Base-by-base conservation (phyloP, 2,888 invertebrate species). In the Acleris emargana region DNA sequence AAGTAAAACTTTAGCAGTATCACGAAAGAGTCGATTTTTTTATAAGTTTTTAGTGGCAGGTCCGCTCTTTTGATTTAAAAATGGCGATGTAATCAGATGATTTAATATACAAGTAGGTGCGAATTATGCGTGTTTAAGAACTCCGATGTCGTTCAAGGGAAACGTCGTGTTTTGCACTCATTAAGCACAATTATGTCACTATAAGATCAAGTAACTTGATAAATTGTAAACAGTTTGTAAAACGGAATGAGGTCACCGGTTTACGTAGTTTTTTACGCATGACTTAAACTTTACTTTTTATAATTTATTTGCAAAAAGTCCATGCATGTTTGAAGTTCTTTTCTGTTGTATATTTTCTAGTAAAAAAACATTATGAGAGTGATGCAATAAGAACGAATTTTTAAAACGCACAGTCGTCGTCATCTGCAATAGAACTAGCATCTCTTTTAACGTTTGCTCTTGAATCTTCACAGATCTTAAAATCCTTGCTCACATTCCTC, bases 61-160 rank as follows among this genome's bases (percentile, higher is more conserved):
- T 13, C 38, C 4, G 38, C 4, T 38, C 38, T 13, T 38, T 38
- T 13, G 3, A 38, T 13, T 11, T 38, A 38, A 13, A 13, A 38
- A 38, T 0, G 13, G 13, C 38, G 4, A 13, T 38, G 9, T 38
- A 13, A n/a, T 13, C 4, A 22, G 17, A 57, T 45, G 57, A 74
- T 76, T 77, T 75, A 76, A 73, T 74, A 79, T 79, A 73, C 73
- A 82, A 82, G 83, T 76, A 82, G 76, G 80, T 75, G 81, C 72
- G 68, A 83, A 82, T 80, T 79, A 59, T 54, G 54, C 58, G 28
- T 50, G 54, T 52, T 54, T 59, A 60, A 64, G 43, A 60, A 55
- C 28, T 22, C 52, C 47, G 54, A 53, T 52, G 73, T 73, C 62
- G 72, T 78, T 73, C 75, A 79, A 79, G 75, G 75, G 74, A 73